Evolutionary conservation across 2,113 vertebrate genomes (phyloP), one percentile per base, ranked within the genome.

Genomic region (Dromaius novaehollandiae): DNA sequence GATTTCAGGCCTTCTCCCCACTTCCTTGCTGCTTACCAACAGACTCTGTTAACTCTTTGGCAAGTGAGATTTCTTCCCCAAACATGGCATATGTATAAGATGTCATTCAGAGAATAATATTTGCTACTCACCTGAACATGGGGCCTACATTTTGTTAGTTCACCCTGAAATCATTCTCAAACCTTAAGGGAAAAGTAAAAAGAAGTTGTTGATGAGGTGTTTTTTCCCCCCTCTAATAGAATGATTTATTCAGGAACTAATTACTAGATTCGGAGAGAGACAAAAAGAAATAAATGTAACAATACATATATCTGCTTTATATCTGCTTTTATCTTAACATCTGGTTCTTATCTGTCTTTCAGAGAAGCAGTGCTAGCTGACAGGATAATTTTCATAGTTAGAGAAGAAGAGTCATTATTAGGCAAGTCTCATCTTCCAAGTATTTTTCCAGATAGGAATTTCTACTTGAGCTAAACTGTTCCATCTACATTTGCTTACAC

Each of bases 381-480:
- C 26, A 75, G 34, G 50, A 46, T 77, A 63, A 90, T 77, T 83
- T 83, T 73, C 58, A 61, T n/a, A 77, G 55, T 82, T 81, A 51
- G 58, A 69, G 44, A 94, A 90, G 16, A 13, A 8, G 17, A 64
- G 60, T 61, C 2, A 38, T 93, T 89, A 87, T 85, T 68, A 82
- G 73, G 40, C 20, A 88, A 53, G 20, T 92, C 30, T 95, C 9
- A 64, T 78, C 56, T 81, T 71, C 38, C 77, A 81, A 90, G 44
- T 93, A 55, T 84, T 92, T 92, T 95, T 89, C 50, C 40, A 89
- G 78, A 75, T 14, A 71, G 36, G 46, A 81, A 78, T 90, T 95
- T 83, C 69, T 66, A 14, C 55, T 66, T 63, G 34, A 53, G 36
- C 77, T 90, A 86, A 70, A 81, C 30, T 34, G 92, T 63, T 77